Percentiles rank a stretch among this genome's conserved stretches.
phyloP scores from a whole-genome alignment of 37 sponge, comb jelly and placozoan species.

The Beroe ovata region DNA sequence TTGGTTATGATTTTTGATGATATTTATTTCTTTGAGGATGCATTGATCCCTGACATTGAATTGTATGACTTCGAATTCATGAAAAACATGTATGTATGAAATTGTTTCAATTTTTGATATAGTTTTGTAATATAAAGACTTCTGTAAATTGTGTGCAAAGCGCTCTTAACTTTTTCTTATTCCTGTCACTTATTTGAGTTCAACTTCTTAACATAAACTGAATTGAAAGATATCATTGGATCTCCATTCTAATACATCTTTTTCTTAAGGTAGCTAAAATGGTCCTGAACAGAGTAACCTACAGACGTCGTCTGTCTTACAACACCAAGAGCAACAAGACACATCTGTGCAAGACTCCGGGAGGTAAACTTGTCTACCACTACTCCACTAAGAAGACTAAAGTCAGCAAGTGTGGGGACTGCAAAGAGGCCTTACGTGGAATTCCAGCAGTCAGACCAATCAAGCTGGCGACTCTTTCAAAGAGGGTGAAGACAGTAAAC shows the following conservation, averaged over 20 bases:
- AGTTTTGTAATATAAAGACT: too few relatives aligned
- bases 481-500: slow-evolving; percentile 80
- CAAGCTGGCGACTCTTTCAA: slow-evolving; percentile 78
- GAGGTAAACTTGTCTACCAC: slow-evolving; percentile 52
- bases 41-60: too few relatives aligned
- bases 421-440: slow-evolving; percentile 2
- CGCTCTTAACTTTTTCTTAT: neutral
- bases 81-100: too few relatives aligned
- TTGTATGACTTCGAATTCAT: too few relatives aligned
- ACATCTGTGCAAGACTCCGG: slow-evolving; percentile 17
- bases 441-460: slow-evolving; percentile 83
- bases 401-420: slow-evolving; percentile 46
- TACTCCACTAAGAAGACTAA: slow-evolving; percentile 40
- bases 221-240: too few relatives aligned
- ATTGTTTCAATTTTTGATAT: too few relatives aligned
- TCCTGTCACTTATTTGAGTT: neutral
- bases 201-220: too few relatives aligned
- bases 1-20: too few relatives aligned
- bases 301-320: slow-evolving; percentile 55
- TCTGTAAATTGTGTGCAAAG: too few relatives aligned
- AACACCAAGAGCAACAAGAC: slow-evolving; percentile 61
- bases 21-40: too few relatives aligned
- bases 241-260: too few relatives aligned
- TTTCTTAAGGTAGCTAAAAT: neutral
- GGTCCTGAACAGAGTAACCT: slow-evolving; percentile 55